Base-by-base conservation (phyloP, 2,113 vertebrate species). In the Macroglossus sobrinus region DNA sequence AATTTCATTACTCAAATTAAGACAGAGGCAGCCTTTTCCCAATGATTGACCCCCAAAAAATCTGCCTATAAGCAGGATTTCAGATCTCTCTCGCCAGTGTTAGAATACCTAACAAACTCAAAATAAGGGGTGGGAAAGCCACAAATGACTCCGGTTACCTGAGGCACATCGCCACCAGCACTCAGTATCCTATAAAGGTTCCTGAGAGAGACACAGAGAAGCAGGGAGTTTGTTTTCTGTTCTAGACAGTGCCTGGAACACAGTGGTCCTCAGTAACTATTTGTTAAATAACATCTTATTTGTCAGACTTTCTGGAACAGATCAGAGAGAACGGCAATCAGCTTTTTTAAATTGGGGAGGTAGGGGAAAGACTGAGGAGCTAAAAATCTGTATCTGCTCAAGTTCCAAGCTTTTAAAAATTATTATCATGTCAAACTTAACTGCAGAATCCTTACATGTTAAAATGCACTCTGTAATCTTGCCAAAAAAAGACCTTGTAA, bases 371-470 rank as follows among this genome's bases (percentile, higher is more conserved):
- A 71, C 24, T 1, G 8, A 75, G 5, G 86, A 89, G n/a, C 33
- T 82, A 93, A 91, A 85, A 93, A 43, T 11, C 19, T 93, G 11
- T 61, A 35, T 30, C 21, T 93, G 53, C 30, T 89, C 74, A 74
- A 85, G 61, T 69, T 96, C 22, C 53, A 85, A 21, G 33, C 69
- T 92, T 91, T 87, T 28, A 40, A 82, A 81, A 74, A 55, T 38
- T 22, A 74, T 84, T 55, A 84, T 35, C 50, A 53, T 80, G 53
- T 89, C 74, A 95, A 91, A 43, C 53, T 90, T 82, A 81, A 91
- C 40, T 74, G 66, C 22, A 68, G 63, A 92, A 96, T 22, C 74
- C 64, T 96, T 93, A 89, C 75, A 81, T 85, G 69, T 93, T 93
- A 91, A 94, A 84, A 94, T 78, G 38, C 19, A 90, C 10, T 84